Evolutionary conservation across 2,888 invertebrate species (phyloP), one percentile per base, ranked within the genome.

Genomic region (Synanthedon tipuliformis): DNA sequence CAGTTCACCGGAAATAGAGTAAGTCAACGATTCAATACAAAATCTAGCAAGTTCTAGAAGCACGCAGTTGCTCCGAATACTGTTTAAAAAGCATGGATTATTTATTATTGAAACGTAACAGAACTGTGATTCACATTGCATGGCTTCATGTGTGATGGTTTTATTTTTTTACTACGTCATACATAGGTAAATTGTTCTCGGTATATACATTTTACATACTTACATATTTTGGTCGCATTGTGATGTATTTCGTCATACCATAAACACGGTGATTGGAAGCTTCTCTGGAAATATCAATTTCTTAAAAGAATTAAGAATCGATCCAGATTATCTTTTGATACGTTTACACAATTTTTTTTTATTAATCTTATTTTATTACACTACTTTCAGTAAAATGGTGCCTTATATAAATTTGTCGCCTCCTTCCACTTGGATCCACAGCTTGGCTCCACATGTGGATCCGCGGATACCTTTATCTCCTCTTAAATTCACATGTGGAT

Each of bases 1-100:
- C 7, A 90, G 89, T 40, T 91, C 92, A 1, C 92, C 92, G 0
- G 93, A 93, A 63, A 86, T 90, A 54, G 93, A 92, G 93, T 49
- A 49, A 49, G 49, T 49, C 34, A 49, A 4, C 16, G 34, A 45
- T 15, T 45, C 8, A 45, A n/a, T 45, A 45, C 13, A 45, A 45
- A 10, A 8, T 5, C 45, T 13, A 45, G 45, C n/a, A 45, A 45
- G 13, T 13, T 13, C 45, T 45, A n/a, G 45, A 45, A 45, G 45
- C 45, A 34, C 34, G 56, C 41, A 56, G 34, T 55, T 55, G 50
- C 51, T 52, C 57, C 49, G 48, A 53, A 51, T 50, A 51, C 48
- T 53, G 55, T 50, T 56, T 55, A 59, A 54, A n/a, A 52, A 50
- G 63, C 62, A 62, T 63, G 63, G 53, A 54, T n/a, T n/a, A n/a